phyloP scores from a whole-genome alignment of 2,888 invertebrate genomes.

The Orthosia gothica region DNA sequence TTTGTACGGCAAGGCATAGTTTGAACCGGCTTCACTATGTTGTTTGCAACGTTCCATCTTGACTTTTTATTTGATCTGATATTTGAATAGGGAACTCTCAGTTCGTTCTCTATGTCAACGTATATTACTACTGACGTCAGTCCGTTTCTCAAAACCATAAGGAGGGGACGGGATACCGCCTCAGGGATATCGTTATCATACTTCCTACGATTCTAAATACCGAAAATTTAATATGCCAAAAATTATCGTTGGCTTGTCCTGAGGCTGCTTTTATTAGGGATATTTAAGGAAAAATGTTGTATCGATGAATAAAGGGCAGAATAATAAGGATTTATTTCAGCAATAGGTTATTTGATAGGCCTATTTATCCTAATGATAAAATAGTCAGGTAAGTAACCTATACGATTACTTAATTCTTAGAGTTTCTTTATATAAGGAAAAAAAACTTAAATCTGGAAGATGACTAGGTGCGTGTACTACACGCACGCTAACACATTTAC shows the following conservation, averaged over 20 bases:
- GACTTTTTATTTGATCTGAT: too few relatives aligned
- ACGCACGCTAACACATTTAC: too few relatives aligned
- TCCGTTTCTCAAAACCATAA: neutral
- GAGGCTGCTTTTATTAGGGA: neutral
- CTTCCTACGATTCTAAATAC: neutral
- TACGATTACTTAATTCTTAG: too few relatives aligned
- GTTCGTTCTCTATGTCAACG: neutral
- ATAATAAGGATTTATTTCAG: neutral
- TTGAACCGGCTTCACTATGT: too few relatives aligned
- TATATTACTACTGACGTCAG: slow-evolving; percentile 13
- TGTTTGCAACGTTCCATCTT: too few relatives aligned
- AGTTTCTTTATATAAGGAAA: too few relatives aligned
- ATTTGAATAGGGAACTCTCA: neutral
- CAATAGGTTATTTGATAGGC: neutral
- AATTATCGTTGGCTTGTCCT: neutral
- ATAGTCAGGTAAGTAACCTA: too few relatives aligned
- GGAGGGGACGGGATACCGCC: neutral
- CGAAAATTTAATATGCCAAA: neutral
- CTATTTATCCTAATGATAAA: too few relatives aligned
- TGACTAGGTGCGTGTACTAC: too few relatives aligned
- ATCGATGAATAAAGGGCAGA: neutral
- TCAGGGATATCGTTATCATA: slow-evolving; percentile 7
- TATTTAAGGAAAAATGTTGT: neutral
- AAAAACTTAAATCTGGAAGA: too few relatives aligned
- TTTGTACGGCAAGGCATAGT: too few relatives aligned